These are phyloP conservation scores for Chlamydotis undulata DNA, from an alignment of 2,113 vertebrate species.

Conservation along the genomic window DNA sequence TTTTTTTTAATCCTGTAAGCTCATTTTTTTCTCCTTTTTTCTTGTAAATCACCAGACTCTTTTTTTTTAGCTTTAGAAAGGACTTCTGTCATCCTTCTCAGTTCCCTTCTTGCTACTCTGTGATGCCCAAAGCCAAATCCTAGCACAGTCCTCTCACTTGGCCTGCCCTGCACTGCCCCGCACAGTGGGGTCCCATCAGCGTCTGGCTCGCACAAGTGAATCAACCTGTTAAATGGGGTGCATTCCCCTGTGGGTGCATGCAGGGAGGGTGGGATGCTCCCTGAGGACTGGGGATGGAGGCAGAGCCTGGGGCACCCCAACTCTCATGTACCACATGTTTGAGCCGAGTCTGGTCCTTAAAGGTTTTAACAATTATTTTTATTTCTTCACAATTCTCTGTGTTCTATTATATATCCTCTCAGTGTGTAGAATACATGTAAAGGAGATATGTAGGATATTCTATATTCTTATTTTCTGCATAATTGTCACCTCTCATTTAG, in stretches of 20 bases:
- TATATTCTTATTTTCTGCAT: neutral
- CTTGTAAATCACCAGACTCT: neutral
- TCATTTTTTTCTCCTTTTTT: neutral
- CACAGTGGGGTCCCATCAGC: neutral
- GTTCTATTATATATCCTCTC: neutral
- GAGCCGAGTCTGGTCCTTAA: neutral
- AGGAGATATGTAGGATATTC: neutral
- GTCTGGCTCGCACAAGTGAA: neutral
- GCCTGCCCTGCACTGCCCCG: neutral
- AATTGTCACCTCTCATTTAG: neutral
- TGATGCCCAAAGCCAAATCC: neutral
- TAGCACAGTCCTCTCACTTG: neutral
- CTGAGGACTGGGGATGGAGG: neutral
- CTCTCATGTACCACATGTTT: neutral
- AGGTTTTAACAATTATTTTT: neutral
- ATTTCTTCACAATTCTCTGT: neutral
- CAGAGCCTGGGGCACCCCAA: neutral
- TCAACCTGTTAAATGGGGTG: neutral
- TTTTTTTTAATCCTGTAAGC: neutral
- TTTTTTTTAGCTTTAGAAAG: neutral
- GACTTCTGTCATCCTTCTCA: neutral
- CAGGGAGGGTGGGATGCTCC: neutral
- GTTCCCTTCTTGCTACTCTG: neutral
- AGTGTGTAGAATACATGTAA: neutral
- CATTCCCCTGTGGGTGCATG: neutral